Evolutionary conservation across 2,888 invertebrate genomes (phyloP).

Genomic region (Brachycybe producta): DNA sequence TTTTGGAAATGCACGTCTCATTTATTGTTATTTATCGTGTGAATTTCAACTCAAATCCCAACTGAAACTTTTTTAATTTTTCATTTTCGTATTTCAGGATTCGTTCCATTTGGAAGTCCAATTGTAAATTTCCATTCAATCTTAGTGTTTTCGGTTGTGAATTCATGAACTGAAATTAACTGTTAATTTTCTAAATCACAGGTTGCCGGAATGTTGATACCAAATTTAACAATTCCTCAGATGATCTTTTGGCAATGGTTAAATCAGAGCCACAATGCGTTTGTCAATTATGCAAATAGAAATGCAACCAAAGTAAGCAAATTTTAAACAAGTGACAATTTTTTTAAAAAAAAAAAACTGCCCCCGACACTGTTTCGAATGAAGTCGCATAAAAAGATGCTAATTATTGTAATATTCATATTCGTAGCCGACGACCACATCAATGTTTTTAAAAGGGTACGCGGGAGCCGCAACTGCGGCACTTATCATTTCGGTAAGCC

Average conservation of each 20-base stretch:
- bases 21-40: not conserved
- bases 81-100: constrained; percentile 7
- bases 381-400: too few relatives aligned
- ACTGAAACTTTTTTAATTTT: not conserved
- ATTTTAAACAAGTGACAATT: not conserved
- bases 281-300: constrained; percentile 40
- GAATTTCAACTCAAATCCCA: not conserved
- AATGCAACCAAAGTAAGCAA: constrained; percentile 38
- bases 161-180: constrained; percentile 1
- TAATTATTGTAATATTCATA: too few relatives aligned
- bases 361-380: too few relatives aligned
- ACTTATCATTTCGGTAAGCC: constrained; percentile 36
- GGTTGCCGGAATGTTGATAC: constrained; percentile 38
- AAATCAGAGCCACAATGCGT: constrained; percentile 42
- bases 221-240: constrained; percentile 34
- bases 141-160: too few relatives aligned
- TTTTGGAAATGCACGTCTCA: not conserved
- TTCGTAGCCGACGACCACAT: constrained; percentile 33
- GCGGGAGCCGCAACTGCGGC: constrained; percentile 38
- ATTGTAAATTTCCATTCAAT: constrained; percentile 1
- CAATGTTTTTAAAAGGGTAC: constrained; percentile 37
- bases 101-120: constrained; percentile 16
- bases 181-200: constrained; percentile 8
- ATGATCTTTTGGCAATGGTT: constrained; percentile 42
- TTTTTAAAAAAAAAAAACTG: too few relatives aligned